These are phyloP conservation scores for Ranitomeya imitator DNA, from an alignment of 2,113 vertebrate genomes.

Conservation along the genomic window DNA sequence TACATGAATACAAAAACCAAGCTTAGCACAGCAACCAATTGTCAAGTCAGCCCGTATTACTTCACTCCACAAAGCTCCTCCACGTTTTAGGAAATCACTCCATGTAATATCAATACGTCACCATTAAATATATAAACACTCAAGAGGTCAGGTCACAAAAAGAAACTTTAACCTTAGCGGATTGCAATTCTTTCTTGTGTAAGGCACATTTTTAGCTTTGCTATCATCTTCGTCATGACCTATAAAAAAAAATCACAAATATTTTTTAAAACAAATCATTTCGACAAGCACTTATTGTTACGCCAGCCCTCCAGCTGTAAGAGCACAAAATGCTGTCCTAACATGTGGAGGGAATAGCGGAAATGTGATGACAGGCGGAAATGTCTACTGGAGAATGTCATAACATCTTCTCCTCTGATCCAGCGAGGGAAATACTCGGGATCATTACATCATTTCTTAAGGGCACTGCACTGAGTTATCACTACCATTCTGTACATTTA, in stretches of 20 bases:
- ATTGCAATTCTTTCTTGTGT: neutral
- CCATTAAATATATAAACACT: neutral
- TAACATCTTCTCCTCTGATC: conserved; percentile 19
- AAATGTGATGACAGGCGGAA: conserved; percentile 33
- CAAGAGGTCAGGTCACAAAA: neutral
- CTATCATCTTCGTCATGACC: neutral
- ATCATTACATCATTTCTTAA: neutral
- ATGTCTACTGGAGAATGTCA: conserved; percentile 20
- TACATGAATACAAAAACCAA: no score
- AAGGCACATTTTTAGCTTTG: neutral
- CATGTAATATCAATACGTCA: neutral
- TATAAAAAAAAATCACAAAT: neutral
- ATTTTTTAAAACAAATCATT: conserved; percentile 12
- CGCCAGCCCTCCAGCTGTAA: conserved; percentile 3
- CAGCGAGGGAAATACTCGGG: conserved; percentile 15
- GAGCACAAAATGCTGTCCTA: neutral
- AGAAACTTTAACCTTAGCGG: neutral
- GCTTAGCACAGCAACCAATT: no score
- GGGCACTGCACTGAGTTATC: neutral
- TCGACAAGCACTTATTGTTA: conserved; percentile 4
- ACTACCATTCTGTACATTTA: neutral
- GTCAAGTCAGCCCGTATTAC: no score
- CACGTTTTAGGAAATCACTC: neutral
- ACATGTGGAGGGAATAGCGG: conserved; percentile 18
- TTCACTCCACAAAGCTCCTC: no score